Base-by-base conservation (phyloP, 1,140 invertebrate genomes). In the Trachymyrmex septentrionalis region DNA sequence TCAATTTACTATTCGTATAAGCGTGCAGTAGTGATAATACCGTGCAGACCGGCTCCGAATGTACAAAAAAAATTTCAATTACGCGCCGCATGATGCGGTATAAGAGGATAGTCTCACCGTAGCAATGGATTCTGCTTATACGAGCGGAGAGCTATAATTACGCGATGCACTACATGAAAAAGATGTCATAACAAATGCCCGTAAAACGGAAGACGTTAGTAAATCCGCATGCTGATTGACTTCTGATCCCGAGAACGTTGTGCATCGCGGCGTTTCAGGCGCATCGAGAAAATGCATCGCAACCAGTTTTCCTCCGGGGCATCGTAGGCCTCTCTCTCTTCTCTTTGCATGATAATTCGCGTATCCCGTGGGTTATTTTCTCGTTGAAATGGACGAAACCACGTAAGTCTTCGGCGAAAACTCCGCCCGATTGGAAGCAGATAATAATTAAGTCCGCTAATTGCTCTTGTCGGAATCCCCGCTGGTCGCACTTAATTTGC, bases 141-240 rank as follows among this genome's bases (percentile, higher is more conserved):
- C 27, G 44, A 16, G 21, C 3, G 27, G 44, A 64, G 76, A 50
- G 27, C 9, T 80, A 38, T 38, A 57, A 81, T 81, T 34, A 57
- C 21, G 30, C 63, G 12, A 67, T 67, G 38, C 59, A n/a, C 64
- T 7, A 38, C n/a, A 12, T 24, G 34, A 57, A 55, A 71, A 44
- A 81, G 16, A 81, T 81, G 64, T 67, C 44, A n/a, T 27, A 71
- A 81, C 50, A 81, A 81, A 71, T 71, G 21, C 10, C 53, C 50
- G 34, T 14, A 30, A 81, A 81, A 81, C 34, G 50, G 30, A 55
- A 69, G 50, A 69, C n/a, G 48, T 19, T 44, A 24, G 66, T 53
- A 55, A 27, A 57, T 10, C 24, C 38, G 59, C 34, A 71, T 21
- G 63, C 77, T 57, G 30, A 69, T 71, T 57, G 50, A 71, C 66